Evolutionary conservation across 1,140 invertebrate species (phyloP).

Genomic region (Callitettix versicolor): DNA sequence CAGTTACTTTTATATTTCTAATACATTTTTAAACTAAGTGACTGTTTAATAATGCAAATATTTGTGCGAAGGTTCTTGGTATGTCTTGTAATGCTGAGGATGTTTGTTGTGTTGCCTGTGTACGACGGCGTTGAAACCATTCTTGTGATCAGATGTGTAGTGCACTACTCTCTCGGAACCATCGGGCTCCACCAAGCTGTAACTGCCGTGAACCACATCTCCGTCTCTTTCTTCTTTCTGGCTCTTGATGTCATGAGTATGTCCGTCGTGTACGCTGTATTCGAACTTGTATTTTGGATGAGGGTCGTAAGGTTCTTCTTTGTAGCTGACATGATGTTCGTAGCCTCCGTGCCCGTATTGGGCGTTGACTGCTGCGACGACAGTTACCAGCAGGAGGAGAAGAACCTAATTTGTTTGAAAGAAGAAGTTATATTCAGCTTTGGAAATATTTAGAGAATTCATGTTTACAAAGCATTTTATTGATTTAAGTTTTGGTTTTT

Average conservation of each 20-base stretch:
- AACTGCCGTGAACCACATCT: too few relatives aligned
- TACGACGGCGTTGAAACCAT: slow-evolving; percentile 24
- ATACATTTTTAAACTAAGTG: background rate
- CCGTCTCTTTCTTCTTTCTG: slow-evolving; percentile 41
- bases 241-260: slow-evolving; percentile 43
- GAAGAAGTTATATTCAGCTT: too few relatives aligned
- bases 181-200: slow-evolving; percentile 26
- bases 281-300: slow-evolving; percentile 37
- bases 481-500: too few relatives aligned
- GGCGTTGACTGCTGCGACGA: too few relatives aligned
- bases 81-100: slow-evolving; percentile 11
- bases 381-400: too few relatives aligned
- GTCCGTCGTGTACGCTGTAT: slow-evolving; percentile 38
- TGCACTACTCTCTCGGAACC: slow-evolving; percentile 27
- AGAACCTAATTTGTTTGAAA: too few relatives aligned
- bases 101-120: slow-evolving; percentile 15
- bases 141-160: slow-evolving; percentile 27
- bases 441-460: too few relatives aligned
- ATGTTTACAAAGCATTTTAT: too few relatives aligned
- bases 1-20: background rate
- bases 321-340: background rate
- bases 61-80: background rate
- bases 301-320: slow-evolving; percentile 18
- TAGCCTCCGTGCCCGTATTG: too few relatives aligned
- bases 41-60: background rate